Conservation (phyloP, 64 coral and sea anemone genomes). For the Cladopsammia gracilis region DNA sequence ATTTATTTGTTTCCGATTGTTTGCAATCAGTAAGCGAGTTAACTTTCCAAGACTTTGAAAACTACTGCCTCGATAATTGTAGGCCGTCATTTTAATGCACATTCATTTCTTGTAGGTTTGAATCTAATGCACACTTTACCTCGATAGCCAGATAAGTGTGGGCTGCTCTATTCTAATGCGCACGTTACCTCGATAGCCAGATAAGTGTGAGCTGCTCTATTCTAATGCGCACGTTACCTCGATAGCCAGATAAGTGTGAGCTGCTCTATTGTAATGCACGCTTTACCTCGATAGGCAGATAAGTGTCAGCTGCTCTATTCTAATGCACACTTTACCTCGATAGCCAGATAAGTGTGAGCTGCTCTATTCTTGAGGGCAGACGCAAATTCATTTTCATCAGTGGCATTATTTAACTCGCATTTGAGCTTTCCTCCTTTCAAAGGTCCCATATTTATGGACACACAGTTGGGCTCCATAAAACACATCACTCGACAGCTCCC, state of each 20-base stretch:
- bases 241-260: background rate
- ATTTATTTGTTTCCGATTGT: too few relatives aligned
- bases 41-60: too few relatives aligned
- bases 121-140: too few relatives aligned
- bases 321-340: constrained; percentile 21
- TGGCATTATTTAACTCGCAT: constrained; percentile 11
- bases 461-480: constrained; percentile 17
- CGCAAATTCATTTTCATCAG: background rate
- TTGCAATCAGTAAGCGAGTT: too few relatives aligned
- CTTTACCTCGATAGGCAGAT: too few relatives aligned
- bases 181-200: constrained; percentile 2
- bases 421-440: background rate
- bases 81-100: too few relatives aligned
- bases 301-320: too few relatives aligned
- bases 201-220: background rate
- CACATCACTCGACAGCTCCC: constrained; percentile 27
- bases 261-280: background rate
- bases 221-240: too few relatives aligned
- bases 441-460: constrained; percentile 38
- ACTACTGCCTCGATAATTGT: too few relatives aligned
- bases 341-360: background rate
- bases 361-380: background rate
- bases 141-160: constrained; percentile 1
- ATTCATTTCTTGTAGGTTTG: too few relatives aligned
- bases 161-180: background rate